Base-by-base conservation (phyloP, 2,888 invertebrate genomes). In the Hydroisotoma schaefferi region DNA sequence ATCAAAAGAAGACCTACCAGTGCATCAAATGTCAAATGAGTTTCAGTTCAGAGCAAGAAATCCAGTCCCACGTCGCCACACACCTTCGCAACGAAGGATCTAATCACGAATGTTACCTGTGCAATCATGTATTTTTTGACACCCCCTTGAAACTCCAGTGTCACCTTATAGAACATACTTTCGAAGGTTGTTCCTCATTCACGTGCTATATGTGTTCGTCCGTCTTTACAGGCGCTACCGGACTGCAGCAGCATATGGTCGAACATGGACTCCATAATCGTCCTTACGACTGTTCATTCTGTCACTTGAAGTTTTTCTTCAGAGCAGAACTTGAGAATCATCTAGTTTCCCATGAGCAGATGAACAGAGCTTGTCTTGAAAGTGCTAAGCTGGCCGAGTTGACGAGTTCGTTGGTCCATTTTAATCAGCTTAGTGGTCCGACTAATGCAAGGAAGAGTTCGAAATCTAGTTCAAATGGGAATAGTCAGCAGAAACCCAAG, bases 151-250 rank as follows among this genome's bases (percentile, higher is more conserved):
- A 91, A 63, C 82, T 94, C 1, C 94, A 92, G 76, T 84, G 86
- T 61, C 94, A 94, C 75, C 81, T 94, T 59, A 93, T 94, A 62
- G 93, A 94, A 74, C 94, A 95, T 77, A 92, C 90, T 0, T 94
- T 92, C 75, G 88, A 88, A 26, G 91, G 90, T 2, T 89, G 88
- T 73, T 85, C 87, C 8, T 83, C 84, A 33, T 90, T 88, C 75
- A 86, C 87, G 2, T 94, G 94, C 77, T 91, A 91, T 76, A 83
- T 94, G 67, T 95, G 94, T 77, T 88, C 88, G 8, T 85, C 89
- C 0, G 85, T 89, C 1, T 94, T 93, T 76, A 89, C 90, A 0
- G 85, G 86, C n/a, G 87, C 93, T 0, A 81, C 83, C 0, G 88
- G 88, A 0, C 80, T 94, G 5, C 87, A 93, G 75, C 83, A 84